Evolutionary conservation across 1,140 invertebrate species (phyloP).

Genomic region (Arctopsyche grandis): DNA sequence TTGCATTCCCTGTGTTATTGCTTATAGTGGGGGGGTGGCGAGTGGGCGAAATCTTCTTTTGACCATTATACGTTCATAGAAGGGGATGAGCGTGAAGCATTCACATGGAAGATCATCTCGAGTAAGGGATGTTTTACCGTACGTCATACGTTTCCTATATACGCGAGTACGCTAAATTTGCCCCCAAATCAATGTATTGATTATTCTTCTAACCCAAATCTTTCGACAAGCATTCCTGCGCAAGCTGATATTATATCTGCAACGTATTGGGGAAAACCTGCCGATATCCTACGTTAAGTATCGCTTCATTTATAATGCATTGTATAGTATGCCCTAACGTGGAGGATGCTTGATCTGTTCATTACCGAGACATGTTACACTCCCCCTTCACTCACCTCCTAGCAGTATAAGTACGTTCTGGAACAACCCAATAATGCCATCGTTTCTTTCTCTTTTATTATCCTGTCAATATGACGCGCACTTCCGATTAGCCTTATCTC

Average conservation of each 20-base stretch:
- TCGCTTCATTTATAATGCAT: constrained; percentile 18
- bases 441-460: constrained; percentile 30
- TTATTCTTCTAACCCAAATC: constrained; percentile 24
- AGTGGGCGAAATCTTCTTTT: constrained; percentile 9
- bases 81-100: not conserved
- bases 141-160: constrained; percentile 5
- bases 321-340: not conserved
- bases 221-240: not conserved
- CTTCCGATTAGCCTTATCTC: constrained; percentile 46
- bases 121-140: not conserved
- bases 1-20: not conserved
- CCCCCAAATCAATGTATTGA: constrained; percentile 34
- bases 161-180: not conserved
- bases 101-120: not conserved
- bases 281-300: not conserved
- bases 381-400: not conserved
- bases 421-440: not conserved
- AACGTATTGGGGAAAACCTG: not conserved
- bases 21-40: not conserved
- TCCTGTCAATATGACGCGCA: constrained; percentile 40
- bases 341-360: constrained; percentile 39
- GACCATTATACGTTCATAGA: constrained; percentile 11
- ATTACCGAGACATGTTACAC: constrained; percentile 30
- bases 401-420: too few relatives aligned
- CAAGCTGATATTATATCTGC: not conserved